A percentile compares a stretch with the other conserved stretches of the same genome.
phyloP scores from a whole-genome alignment of 2,888 invertebrate genomes.

The Saturnia pavonia region DNA sequence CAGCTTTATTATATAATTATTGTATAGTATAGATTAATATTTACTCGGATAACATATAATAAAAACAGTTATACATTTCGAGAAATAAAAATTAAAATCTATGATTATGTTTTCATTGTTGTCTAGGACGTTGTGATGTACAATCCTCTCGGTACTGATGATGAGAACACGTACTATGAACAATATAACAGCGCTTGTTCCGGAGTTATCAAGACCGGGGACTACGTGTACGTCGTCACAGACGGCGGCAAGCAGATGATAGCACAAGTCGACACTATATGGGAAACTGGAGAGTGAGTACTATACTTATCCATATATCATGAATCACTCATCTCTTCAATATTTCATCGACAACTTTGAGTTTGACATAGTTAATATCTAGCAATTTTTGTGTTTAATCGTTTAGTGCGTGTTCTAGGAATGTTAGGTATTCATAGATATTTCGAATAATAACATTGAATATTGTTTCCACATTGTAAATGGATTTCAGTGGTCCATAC shows the following conservation, averaged over 20 bases:
- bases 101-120: not conserved
- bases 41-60: too few species aligned
- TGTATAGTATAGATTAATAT: too few species aligned
- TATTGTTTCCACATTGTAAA: too few species aligned
- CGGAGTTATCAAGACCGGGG: conserved; percentile 93
- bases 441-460: too few species aligned
- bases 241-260: conserved; percentile 95
- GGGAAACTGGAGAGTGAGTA: conserved; percentile 95
- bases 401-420: too few species aligned
- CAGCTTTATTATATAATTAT: too few species aligned
- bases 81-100: not conserved
- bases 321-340: not conserved
- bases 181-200: conserved; percentile 94
- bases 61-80: too few species aligned
- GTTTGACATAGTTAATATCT: too few species aligned
- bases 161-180: conserved; percentile 94
- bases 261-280: conserved; percentile 96
- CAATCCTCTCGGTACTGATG: conserved; percentile 85
- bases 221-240: conserved; percentile 97
- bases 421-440: too few species aligned
- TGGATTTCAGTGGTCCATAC: too few species aligned
- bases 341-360: too few species aligned
- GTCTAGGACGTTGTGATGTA: conserved; percentile 89
- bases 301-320: not conserved
- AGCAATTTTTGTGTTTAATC: too few species aligned